These are phyloP conservation scores for Heterodera schachtii DNA, from an alignment of 1,140 invertebrate genomes.

Conservation along the genomic window DNA sequence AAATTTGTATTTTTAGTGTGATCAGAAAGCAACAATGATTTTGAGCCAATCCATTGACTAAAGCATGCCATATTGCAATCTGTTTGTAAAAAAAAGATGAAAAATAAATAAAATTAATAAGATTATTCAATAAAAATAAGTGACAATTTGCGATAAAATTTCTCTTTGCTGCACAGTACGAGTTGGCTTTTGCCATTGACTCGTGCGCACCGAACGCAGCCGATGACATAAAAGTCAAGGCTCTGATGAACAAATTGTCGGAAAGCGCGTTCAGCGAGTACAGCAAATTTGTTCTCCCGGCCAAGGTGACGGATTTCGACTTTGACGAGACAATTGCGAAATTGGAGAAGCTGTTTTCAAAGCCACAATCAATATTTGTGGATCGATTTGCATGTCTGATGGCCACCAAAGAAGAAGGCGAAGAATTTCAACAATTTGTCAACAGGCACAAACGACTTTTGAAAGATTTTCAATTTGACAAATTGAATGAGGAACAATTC, in stretches of 20 bases:
- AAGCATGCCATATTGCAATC: too few relatives aligned
- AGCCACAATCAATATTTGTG: not conserved
- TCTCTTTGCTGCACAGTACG: too few relatives aligned
- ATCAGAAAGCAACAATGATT: too few relatives aligned
- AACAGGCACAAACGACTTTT: not conserved
- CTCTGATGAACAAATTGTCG: conserved; percentile 12
- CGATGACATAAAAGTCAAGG: not conserved
- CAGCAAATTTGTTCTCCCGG: not conserved
- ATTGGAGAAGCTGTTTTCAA: not conserved
- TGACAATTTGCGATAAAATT: too few relatives aligned
- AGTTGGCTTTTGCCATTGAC: too few relatives aligned
- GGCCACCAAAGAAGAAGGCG: not conserved
- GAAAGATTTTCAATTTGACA: not conserved
- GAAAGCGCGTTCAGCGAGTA: not conserved
- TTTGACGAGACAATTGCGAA: not conserved
- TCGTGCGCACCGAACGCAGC: too few relatives aligned
- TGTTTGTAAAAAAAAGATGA: too few relatives aligned
- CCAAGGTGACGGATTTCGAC: not conserved
- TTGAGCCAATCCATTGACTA: too few relatives aligned
- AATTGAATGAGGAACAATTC: not conserved
- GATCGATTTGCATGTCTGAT: not conserved
- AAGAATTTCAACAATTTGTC: not conserved
- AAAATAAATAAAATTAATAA: too few relatives aligned
- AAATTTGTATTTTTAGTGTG: too few relatives aligned
- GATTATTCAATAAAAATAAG: too few relatives aligned